Evolutionary conservation across 1,140 invertebrate species (phyloP).

Genomic region (Drosophila watanabei): DNA sequence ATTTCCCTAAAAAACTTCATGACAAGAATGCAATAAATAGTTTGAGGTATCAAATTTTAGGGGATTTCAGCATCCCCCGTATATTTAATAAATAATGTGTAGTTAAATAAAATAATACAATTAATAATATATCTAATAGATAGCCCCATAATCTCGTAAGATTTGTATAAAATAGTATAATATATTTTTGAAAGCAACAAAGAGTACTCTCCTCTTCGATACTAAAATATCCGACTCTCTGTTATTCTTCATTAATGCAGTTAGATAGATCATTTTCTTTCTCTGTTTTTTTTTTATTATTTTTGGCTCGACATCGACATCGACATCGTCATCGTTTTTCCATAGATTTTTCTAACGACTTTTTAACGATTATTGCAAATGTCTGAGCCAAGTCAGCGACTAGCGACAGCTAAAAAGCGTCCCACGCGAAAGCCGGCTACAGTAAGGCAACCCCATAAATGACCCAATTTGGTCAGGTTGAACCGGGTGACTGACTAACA

Average conservation of each 20-base stretch:
- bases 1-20: no score
- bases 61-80: no score
- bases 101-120: no score
- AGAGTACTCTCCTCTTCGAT: slow-evolving; percentile 5
- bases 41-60: no score
- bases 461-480: slow-evolving; percentile 78
- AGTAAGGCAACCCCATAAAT: slow-evolving; percentile 70
- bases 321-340: slow-evolving; percentile 74
- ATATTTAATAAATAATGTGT: no score
- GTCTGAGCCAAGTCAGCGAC: slow-evolving; percentile 60
- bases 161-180: not conserved
- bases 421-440: slow-evolving; percentile 47
- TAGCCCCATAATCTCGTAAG: not conserved
- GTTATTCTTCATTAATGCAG: slow-evolving; percentile 53
- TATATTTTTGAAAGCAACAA: not conserved
- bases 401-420: slow-evolving; percentile 19
- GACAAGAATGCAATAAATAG: no score
- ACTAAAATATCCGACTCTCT: not conserved
- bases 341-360: slow-evolving; percentile 75
- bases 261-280: slow-evolving; percentile 42
- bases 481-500: slow-evolving; percentile 45
- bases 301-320: slow-evolving; percentile 47
- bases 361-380: slow-evolving; percentile 79
- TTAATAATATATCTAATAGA: not conserved
- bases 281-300: slow-evolving; percentile 11